Base-by-base conservation (phyloP, 2,888 invertebrate species). In the Ormia ochracea region DNA sequence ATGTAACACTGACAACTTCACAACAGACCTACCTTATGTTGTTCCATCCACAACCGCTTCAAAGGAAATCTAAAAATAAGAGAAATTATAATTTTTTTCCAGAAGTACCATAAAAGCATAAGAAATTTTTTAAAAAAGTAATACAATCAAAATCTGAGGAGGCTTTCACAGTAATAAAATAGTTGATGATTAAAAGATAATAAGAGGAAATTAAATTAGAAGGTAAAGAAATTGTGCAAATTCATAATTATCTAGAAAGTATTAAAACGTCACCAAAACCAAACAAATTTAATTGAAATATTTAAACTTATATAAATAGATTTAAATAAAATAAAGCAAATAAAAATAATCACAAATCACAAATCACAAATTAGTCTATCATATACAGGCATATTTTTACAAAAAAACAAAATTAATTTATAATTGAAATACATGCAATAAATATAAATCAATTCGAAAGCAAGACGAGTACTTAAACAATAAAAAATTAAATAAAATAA, bases 181-280 rank as follows among this genome's bases (percentile, higher is more conserved):
- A 43, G 61, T 63, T 61, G 52, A 61, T 75, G 43, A 61, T 65
- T 59, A 74, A 75, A 33, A 54, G 43, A 45, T 61, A 61, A 59
- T 54, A 61, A 41, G 21, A 52, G 5, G 10, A 36, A n/a, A 48
- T 23, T 19, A 45, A 69, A 54, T 41, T 45, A 31, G 33, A 56
- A 69, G 65, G 28, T 36, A 76, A 69, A 19, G 72, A 81, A 77
- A 43, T 78, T 81, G 85, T 80, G 76, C 77, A 84, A 85, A 84
- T 84, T 84, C n/a, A n/a, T 83, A 83, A 82, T 77, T 82, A 82
- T 83, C 74, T 41, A 73, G 68, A 81, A 82, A 80, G 73, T 75
- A 81, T 78, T 79, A 63, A 23, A 80, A 78, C 61, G 78, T 68
- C 74, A 66, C 73, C 68, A 83, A 81, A 81, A 80, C 50, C 70